Evolutionary conservation across 2,888 invertebrate species (phyloP), one percentile per base, ranked within the genome.

Genomic region (Dynastes hyllus): DNA sequence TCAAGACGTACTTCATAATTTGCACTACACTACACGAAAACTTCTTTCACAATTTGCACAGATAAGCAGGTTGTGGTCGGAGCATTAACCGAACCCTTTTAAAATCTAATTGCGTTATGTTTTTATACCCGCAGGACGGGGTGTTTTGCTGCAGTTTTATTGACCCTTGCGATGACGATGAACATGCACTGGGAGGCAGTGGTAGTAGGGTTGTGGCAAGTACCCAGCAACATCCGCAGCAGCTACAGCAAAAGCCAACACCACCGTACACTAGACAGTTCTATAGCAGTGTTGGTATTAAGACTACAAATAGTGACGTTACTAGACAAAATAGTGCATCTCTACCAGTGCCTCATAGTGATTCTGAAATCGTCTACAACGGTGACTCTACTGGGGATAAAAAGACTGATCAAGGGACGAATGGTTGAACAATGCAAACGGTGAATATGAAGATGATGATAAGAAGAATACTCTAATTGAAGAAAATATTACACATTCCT

Each of bases 141-240:
- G 86, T 87, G 86, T 86, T 89, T 86, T 89, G 89, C 88, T 89
- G 89, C 87, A 88, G 88, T 88, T 89, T 88, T 89, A 88, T 88
- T 88, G 86, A 87, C 88, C 85, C 87, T 89, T 89, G 89, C 85
- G 87, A 87, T 86, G 86, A 88, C 87, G 83, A 85, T 88, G 83
- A 87, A 84, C 86, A 85, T 85, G 85, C 88, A 85, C 85, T 88
- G 86, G 89, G 88, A 85, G 87, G 86, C 85, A 88, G 88, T 84
- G 88, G 87, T 45, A 45, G 45, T 45, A 45, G 55, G 85, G 78
- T 88, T 87, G 88, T 87, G 85, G 88, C 87, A 84, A 55, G 32
- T 27, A 50, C 73, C 40, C 53, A 71, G 16, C 40, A 75, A 40
- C 73, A 75, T 22, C 73, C 61, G 37, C 53, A 55, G 13, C 22